Evolutionary conservation across 1,140 invertebrate genomes (phyloP).

Genomic region (Bombus turneri): DNA sequence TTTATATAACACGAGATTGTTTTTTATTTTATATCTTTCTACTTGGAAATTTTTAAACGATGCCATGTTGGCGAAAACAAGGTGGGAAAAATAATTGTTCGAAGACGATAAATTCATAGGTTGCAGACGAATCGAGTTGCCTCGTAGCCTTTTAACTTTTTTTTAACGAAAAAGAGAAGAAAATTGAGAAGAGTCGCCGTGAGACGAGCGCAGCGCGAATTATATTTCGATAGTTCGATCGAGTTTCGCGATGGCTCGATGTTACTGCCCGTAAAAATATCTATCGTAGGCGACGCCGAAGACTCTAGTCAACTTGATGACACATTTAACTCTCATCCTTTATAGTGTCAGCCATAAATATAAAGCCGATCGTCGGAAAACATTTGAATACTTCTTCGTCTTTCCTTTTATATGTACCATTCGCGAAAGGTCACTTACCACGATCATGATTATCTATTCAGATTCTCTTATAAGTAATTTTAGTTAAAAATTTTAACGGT

Average conservation of each 20-base stretch:
- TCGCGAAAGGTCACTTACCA: background rate
- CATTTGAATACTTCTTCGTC: constrained; percentile 2
- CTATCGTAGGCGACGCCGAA: background rate
- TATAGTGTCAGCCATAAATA: constrained; percentile 23
- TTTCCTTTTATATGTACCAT: background rate
- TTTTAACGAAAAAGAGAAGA: background rate
- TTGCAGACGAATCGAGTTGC: background rate
- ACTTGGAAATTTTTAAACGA: background rate
- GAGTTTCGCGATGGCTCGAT: constrained; percentile 1
- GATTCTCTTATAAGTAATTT: background rate
- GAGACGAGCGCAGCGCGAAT: background rate
- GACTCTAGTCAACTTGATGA: constrained; percentile 23
- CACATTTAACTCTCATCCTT: constrained; percentile 22
- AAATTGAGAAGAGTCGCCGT: background rate
- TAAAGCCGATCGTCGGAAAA: constrained; percentile 18
- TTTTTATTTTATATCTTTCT: no score
- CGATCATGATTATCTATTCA: background rate
- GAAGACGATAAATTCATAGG: background rate
- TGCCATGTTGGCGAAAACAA: background rate
- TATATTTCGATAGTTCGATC: constrained; percentile 24
- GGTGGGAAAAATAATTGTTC: background rate
- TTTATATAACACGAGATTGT: no score
- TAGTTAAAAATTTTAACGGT: no score
- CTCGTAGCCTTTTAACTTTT: background rate
- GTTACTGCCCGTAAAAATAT: constrained; percentile 33